These are phyloP conservation scores for Apocheima hispidaria DNA, from an alignment of 2,888 invertebrate genomes.

Conservation along the genomic window DNA sequence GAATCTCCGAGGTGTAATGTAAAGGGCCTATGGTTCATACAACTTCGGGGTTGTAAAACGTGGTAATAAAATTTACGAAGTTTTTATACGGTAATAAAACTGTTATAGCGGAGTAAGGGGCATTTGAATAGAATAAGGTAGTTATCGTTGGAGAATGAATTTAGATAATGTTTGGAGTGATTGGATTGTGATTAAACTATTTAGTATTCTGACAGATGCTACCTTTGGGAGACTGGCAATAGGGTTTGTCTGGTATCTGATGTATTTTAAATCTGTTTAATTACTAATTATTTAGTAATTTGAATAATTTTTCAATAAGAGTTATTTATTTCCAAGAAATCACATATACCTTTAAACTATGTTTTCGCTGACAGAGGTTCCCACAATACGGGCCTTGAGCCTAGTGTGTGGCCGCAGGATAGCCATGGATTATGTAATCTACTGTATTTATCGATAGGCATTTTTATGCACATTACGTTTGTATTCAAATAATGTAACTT, in stretches of 20 bases:
- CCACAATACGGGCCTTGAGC: no score
- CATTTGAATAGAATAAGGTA: conserved; percentile 30
- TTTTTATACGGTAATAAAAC: conserved; percentile 57
- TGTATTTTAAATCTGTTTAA: neutral
- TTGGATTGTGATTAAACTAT: neutral
- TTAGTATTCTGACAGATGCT: conserved; percentile 5
- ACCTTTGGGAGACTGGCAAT: neutral
- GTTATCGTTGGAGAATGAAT: conserved; percentile 25
- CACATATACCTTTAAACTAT: no score
- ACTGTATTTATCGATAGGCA: no score
- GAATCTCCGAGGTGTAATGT: conserved; percentile 28
- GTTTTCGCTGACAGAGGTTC: no score
- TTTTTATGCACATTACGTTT: no score
- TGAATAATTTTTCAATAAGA: no score
- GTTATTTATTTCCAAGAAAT: no score
- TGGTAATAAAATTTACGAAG: conserved; percentile 57
- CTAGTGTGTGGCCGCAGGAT: no score
- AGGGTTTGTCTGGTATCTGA: no score
- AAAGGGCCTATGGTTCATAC: conserved; percentile 32
- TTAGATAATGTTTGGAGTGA: conserved; percentile 21
- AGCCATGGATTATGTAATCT: no score
- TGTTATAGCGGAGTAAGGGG: conserved; percentile 47
- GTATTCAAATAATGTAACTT: no score
- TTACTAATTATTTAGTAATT: no score
- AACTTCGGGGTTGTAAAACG: conserved; percentile 38